Evolutionary conservation across 2,888 invertebrate genomes (phyloP).

Genomic region (Limnephilus lunatus): DNA sequence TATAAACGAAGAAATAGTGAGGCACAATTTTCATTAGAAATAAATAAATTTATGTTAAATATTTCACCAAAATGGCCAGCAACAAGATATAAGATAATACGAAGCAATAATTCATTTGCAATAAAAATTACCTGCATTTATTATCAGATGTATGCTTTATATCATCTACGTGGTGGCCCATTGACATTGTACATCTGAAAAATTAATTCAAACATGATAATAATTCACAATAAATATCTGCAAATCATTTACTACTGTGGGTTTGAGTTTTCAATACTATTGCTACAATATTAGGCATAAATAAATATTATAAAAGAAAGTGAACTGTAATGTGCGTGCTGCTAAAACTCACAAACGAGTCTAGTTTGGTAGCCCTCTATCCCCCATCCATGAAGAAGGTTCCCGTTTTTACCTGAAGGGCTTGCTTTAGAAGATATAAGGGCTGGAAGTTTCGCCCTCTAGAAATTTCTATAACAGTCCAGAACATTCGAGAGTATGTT

Average conservation of each 20-base stretch:
- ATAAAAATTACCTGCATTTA: constrained; percentile 69
- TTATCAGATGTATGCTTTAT: constrained; percentile 77
- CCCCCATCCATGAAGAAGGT: too few species aligned
- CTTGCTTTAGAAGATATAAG: too few species aligned
- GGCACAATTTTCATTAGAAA: not conserved
- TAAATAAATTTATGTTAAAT: not conserved
- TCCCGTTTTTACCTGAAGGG: too few species aligned
- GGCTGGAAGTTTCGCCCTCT: too few species aligned
- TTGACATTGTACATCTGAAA: constrained; percentile 69
- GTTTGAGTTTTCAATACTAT: not conserved
- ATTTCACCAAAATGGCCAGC: constrained; percentile 4
- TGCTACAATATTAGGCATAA: too few species aligned
- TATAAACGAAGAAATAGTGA: constrained; percentile 25
- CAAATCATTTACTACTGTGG: not conserved
- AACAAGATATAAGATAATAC: not conserved
- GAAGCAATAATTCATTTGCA: not conserved
- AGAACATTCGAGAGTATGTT: too few species aligned
- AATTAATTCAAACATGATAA: not conserved
- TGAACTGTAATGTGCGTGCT: too few species aligned
- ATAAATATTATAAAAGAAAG: too few species aligned
- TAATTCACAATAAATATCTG: not conserved
- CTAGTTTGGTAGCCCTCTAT: too few species aligned
- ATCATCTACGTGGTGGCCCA: constrained; percentile 82
- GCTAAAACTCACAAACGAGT: too few species aligned
- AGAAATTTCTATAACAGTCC: too few species aligned